Base-by-base conservation (phyloP, 2,797 vertebrate species). In the Lacerta agilis region DNA sequence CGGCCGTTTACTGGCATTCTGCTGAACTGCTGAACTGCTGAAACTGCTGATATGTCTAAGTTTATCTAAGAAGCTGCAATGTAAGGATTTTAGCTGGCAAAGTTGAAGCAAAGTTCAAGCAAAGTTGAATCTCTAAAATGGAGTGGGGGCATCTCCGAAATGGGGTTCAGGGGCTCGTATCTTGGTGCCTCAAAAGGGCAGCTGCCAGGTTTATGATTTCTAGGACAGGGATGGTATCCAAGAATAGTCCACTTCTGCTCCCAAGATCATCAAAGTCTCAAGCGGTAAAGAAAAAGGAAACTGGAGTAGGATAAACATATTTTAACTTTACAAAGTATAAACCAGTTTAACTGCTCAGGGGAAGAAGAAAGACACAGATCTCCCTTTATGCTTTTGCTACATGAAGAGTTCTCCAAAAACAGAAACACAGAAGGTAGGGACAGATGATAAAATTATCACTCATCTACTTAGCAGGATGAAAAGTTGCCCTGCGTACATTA, bases 131-230 rank as follows among this genome's bases (percentile, higher is more conserved):
- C n/a, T n/a, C n/a, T n/a, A n/a, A n/a, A n/a, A n/a, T n/a, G n/a
- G n/a, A n/a, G n/a, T n/a, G n/a, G n/a, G n/a, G n/a, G n/a, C n/a
- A n/a, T n/a, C n/a, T n/a, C n/a, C n/a, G n/a, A n/a, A n/a, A n/a
- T n/a, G n/a, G n/a, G n/a, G n/a, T n/a, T n/a, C n/a, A n/a, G n/a
- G n/a, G n/a, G n/a, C n/a, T n/a, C n/a, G n/a, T n/a, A n/a, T n/a
- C n/a, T n/a, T n/a, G n/a, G n/a, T n/a, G n/a, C n/a, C n/a, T n/a
- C n/a, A n/a, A 87, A 86, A 86, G 3, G 49, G 13, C 38, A 41
- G 92, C 88, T 94, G 92, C 92, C 92, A 93, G 86, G 5, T 38
- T 91, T 90, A 2, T 85, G 90, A 91, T 73, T 94, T 93, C 91
- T 71, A 90, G 88, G 88, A 88, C 87, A 87, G 89, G 86, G 36